Conservation (phyloP, 2,113 vertebrate genomes). For the Crotalus helleri region DNA sequence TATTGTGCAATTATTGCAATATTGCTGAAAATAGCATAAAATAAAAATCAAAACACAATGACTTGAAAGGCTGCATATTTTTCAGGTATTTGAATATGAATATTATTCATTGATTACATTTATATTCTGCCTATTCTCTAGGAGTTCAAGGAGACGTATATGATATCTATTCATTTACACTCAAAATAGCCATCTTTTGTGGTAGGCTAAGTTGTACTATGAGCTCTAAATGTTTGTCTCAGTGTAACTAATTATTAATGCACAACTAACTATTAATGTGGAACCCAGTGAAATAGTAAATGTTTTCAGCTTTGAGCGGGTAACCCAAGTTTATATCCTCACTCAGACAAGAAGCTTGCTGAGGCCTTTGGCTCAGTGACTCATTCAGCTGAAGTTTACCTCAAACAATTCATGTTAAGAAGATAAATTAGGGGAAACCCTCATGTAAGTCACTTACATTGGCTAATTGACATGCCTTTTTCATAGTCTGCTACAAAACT, state of each 20-base stretch:
- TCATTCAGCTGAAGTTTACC: not conserved
- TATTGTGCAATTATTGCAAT: not conserved
- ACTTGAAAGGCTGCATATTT: not conserved
- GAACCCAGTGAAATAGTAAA: not conserved
- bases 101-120: not conserved
- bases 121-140: not conserved
- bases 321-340: not conserved
- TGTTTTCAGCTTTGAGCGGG: not conserved
- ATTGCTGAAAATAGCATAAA: not conserved
- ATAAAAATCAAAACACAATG: not conserved
- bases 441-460: not conserved
- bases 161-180: not conserved
- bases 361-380: not conserved
- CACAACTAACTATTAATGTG: too few relatives aligned
- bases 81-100: not conserved
- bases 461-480: not conserved
- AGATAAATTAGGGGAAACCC: not conserved
- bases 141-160: not conserved
- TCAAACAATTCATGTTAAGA: not conserved
- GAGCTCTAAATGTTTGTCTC: not conserved
- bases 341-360: not conserved
- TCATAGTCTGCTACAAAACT: not conserved
- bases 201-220: not conserved
- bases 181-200: not conserved
- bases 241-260: not conserved